Evolutionary conservation across 23 tunicate genomes (phyloP).

Genomic region (Ciona savignyi): DNA sequence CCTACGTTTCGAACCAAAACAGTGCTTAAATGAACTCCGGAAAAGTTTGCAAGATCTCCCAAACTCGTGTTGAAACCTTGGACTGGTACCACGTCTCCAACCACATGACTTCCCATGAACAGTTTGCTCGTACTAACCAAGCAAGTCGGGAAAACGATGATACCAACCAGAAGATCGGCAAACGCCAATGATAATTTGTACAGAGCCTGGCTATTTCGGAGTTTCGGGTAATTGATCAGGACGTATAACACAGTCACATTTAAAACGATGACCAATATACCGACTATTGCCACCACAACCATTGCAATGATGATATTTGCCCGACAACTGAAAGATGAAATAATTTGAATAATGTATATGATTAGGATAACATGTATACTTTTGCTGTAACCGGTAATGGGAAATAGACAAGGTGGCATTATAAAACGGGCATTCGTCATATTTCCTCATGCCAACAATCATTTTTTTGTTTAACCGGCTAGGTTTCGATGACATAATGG

Average conservation of each 20-base stretch:
- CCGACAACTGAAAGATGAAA: constrained; percentile 49
- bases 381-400: too few relatives aligned
- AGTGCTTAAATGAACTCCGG: background rate
- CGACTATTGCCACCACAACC: constrained; percentile 30
- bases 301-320: constrained; percentile 13
- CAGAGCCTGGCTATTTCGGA: constrained; percentile 39
- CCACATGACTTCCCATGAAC: constrained; percentile 7
- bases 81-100: constrained; percentile 12
- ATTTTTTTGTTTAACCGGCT: too few relatives aligned
- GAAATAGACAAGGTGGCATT: too few relatives aligned
- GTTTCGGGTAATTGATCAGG: constrained; percentile 12
- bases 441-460: too few relatives aligned
- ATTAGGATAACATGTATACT: too few relatives aligned
- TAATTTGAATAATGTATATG: too few relatives aligned
- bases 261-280: constrained; percentile 8
- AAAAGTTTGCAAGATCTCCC: background rate
- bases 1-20: background rate
- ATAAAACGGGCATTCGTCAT: too few relatives aligned
- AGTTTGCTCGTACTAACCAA: constrained; percentile 5
- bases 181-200: constrained; percentile 40
- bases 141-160: constrained; percentile 35
- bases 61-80: constrained; percentile 1
- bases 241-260: constrained; percentile 22
- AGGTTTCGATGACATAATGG: too few relatives aligned
- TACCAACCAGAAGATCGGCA: constrained; percentile 39